Conservation (phyloP, 2,113 vertebrate species). For the Penelope pileata region DNA sequence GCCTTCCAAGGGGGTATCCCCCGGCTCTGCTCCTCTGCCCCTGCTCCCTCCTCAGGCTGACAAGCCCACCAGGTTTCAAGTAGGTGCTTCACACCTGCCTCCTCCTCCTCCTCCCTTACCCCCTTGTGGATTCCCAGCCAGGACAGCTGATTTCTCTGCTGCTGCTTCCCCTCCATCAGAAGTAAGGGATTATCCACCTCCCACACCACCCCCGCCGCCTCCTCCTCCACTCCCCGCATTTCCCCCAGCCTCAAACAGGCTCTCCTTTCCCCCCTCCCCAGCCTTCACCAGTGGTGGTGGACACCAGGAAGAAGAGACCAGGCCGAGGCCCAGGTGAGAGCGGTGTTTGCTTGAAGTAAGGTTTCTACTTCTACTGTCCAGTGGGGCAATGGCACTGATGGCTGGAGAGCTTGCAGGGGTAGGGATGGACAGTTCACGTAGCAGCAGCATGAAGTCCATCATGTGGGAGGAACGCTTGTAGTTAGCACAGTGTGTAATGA, state of each 20-base stretch:
- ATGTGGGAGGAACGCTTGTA: accelerated
- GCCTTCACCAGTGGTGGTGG: neutral
- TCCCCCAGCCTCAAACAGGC: neutral
- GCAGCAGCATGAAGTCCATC: neutral
- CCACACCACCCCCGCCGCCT: neutral
- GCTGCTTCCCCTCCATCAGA: constrained; percentile 46
- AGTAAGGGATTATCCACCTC: constrained; percentile 58
- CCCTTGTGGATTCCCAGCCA: constrained; percentile 66
- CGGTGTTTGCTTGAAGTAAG: accelerated
- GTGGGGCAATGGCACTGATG: accelerated
- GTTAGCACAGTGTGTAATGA: accelerated
- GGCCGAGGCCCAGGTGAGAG: constrained; percentile 73
- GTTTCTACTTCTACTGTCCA: neutral
- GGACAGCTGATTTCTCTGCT: constrained; percentile 57
- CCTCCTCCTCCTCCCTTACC: constrained; percentile 71
- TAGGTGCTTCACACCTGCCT: constrained; percentile 61
- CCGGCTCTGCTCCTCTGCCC: constrained; percentile 49
- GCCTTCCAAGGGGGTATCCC: constrained; percentile 61
- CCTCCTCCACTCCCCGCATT: constrained; percentile 52
- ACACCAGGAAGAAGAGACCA: constrained; percentile 60
- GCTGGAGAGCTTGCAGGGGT: neutral
- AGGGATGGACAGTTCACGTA: accelerated
- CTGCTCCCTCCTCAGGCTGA: constrained; percentile 62
- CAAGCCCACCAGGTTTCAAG: constrained; percentile 77
- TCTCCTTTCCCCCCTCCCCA: constrained; percentile 51